Percentiles rank a stretch among this genome's conserved stretches.
Conservation (phyloP, 2,113 vertebrate genomes). For the Machaerirhynchus nigripectus region DNA sequence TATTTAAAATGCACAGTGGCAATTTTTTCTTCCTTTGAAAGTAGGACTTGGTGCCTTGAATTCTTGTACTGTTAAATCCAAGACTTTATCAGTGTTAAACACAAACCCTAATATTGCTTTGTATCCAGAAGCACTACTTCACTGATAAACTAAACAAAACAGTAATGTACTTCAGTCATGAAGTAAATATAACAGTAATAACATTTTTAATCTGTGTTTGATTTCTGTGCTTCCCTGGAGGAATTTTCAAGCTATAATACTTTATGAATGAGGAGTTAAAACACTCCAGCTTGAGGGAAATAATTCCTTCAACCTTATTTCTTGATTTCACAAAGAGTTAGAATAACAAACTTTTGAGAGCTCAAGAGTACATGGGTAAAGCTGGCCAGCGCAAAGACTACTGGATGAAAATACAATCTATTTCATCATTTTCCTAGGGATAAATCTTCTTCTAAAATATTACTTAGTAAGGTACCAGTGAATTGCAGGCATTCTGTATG, state of each 20-base stretch:
- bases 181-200: constrained; percentile 17
- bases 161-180: not conserved
- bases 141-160: not conserved
- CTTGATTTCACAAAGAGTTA: not conserved
- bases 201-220: constrained; percentile 18
- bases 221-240: not conserved
- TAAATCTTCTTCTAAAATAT: not conserved
- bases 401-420: not conserved
- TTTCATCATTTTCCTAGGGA: not conserved
- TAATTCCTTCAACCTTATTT: not conserved
- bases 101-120: not conserved
- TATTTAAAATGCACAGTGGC: constrained; percentile 51
- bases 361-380: not conserved
- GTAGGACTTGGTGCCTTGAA: not conserved
- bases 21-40: constrained; percentile 41
- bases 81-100: not conserved
- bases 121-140: not conserved
- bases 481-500: not conserved
- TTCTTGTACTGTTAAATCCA: constrained; percentile 47
- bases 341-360: not conserved
- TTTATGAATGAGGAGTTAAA: constrained; percentile 24
- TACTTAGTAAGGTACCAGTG: not conserved
- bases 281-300: not conserved
- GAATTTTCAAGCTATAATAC: not conserved
- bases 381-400: not conserved